Evolutionary conservation across 1,140 invertebrate species (phyloP).

Genomic region (Lepidurus apus): DNA sequence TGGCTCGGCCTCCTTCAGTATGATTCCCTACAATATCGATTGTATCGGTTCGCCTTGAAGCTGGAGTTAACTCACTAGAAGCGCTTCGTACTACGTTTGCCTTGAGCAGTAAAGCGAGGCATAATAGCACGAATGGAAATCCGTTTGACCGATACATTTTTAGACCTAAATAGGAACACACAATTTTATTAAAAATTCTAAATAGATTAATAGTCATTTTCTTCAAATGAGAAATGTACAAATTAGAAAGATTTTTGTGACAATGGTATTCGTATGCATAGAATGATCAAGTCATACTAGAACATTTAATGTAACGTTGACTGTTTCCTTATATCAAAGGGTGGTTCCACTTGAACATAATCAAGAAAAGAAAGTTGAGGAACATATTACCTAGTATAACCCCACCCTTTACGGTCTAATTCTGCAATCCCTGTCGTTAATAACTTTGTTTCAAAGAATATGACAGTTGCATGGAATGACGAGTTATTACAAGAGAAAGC

Average conservation of each 20-base stretch:
- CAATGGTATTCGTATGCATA: no score
- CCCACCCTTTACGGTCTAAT: slow-evolving; percentile 18
- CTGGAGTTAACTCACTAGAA: not conserved
- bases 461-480: not conserved
- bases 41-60: not conserved
- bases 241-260: not conserved
- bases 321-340: no score
- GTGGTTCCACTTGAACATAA: not conserved
- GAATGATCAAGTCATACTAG: no score
- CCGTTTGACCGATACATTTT: not conserved
- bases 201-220: not conserved
- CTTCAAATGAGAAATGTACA: not conserved
- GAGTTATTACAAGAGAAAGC: not conserved
- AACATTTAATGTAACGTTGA: no score
- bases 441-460: not conserved
- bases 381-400: not conserved
- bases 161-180: not conserved
- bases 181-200: slow-evolving; percentile 3
- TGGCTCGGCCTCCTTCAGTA: not conserved
- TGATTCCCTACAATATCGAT: not conserved
- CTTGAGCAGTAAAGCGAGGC: not conserved
- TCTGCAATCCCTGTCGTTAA: not conserved
- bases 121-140: not conserved
- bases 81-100: not conserved
- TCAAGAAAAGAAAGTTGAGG: slow-evolving; percentile 5